Evolutionary conservation across 2,797 vertebrate species (phyloP).

Genomic region (Mormyrus proboscirostris): DNA sequence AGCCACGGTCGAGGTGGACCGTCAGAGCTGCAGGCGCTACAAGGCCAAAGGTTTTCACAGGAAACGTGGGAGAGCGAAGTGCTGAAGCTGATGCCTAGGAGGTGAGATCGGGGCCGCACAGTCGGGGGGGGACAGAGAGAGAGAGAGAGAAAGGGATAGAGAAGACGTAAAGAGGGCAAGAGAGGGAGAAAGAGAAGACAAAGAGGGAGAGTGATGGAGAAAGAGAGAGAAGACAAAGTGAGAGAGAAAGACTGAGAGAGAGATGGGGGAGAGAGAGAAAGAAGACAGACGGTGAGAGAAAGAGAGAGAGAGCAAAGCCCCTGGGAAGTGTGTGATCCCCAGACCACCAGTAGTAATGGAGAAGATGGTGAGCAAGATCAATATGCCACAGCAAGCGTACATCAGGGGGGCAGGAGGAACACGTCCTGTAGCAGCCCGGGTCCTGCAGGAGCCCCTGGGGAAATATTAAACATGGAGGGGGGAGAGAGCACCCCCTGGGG

Average conservation of each 20-base stretch:
- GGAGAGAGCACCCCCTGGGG: neutral
- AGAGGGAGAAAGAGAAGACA: no score
- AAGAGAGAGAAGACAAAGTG: no score
- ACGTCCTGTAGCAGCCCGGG: neutral
- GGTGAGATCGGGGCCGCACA: neutral
- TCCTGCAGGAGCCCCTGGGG: neutral
- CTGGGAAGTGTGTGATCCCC: neutral
- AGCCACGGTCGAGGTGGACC: neutral
- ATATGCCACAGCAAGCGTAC: neutral
- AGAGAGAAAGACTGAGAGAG: no score
- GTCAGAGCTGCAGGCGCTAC: neutral
- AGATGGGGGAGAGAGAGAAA: no score
- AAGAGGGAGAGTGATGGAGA: no score
- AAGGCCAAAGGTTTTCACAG: neutral
- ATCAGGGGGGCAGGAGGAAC: neutral
- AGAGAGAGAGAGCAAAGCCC: neutral
- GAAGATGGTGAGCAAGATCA: neutral
- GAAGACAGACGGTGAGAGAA: no score
- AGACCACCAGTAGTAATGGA: neutral
- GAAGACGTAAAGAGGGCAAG: no score
- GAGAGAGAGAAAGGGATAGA: no score
- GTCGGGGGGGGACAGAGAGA: neutral
- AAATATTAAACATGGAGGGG: neutral
- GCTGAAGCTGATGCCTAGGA: neutral
- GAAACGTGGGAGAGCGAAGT: neutral